Percentiles rank a stretch among this genome's conserved stretches.
phyloP scores from a whole-genome alignment of 2,113 vertebrate species.

The Otis tarda region DNA sequence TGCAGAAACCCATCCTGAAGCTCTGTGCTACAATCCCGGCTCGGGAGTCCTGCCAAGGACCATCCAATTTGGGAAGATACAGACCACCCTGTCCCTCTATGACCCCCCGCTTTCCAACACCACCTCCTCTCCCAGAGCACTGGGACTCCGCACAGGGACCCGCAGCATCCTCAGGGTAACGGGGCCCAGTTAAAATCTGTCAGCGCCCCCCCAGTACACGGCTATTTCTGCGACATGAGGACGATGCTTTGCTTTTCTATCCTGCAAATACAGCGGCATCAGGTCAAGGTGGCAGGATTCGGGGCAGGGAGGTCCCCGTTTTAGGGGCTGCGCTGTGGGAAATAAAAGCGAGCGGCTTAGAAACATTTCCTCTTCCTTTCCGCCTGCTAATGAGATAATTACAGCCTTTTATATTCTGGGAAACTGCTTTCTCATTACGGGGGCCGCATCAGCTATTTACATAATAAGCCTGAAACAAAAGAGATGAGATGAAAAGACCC shows the following conservation, averaged over 20 bases:
- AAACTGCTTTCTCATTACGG: conserved; percentile 60
- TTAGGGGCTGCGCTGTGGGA: neutral
- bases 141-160: neutral
- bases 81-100: neutral
- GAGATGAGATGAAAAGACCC: conserved; percentile 44
- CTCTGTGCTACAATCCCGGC: neutral
- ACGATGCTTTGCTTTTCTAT: neutral
- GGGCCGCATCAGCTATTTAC: conserved; percentile 45
- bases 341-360: neutral
- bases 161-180: neutral
- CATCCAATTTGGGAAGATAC: neutral
- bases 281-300: neutral
- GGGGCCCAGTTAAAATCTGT: neutral
- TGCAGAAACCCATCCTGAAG: neutral
- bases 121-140: neutral
- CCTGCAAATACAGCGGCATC: neutral
- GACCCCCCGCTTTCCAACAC: neutral
- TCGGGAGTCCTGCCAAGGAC: neutral
- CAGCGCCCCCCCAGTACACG: neutral
- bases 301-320: neutral
- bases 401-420: conserved; percentile 65
- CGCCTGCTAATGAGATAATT: conserved; percentile 67
- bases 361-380: conserved; percentile 38
- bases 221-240: neutral
- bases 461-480: conserved; percentile 61